Evolutionary conservation across 2,888 invertebrate species (phyloP).

Genomic region (Epistrophe eligans): DNA sequence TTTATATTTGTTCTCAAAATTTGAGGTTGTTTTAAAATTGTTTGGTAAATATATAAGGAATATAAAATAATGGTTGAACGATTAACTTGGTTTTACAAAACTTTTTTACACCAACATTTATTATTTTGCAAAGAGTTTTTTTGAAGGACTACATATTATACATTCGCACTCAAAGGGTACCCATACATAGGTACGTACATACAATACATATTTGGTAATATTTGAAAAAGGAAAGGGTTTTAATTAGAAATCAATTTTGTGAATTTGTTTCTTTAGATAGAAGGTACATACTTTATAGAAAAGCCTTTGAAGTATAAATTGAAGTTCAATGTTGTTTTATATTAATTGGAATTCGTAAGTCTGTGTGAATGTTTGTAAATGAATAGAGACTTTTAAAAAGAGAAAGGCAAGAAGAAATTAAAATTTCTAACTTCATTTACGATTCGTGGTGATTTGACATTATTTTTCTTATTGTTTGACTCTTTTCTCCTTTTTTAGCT

Average conservation of each 20-base stretch:
- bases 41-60: conserved; percentile 4
- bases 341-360: neutral
- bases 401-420: too few species aligned
- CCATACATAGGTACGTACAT: too few species aligned
- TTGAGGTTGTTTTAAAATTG: conserved; percentile 17
- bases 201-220: neutral
- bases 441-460: too few species aligned
- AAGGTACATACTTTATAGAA: neutral
- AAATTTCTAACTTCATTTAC: too few species aligned
- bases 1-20: neutral
- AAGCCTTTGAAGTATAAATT: conserved; percentile 8
- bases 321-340: neutral
- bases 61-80: neutral
- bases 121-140: neutral
- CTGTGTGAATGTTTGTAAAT: neutral
- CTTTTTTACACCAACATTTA: neutral
- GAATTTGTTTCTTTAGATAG: neutral
- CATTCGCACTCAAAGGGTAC: neutral
- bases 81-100: neutral
- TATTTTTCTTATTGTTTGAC: too few species aligned
- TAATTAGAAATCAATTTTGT: conserved; percentile 12
- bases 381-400: too few species aligned
- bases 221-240: neutral
- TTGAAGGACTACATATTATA: neutral
- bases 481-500: too few species aligned